Base-by-base conservation (phyloP, 2,888 invertebrate genomes). In the Xestobium rufovillosum region DNA sequence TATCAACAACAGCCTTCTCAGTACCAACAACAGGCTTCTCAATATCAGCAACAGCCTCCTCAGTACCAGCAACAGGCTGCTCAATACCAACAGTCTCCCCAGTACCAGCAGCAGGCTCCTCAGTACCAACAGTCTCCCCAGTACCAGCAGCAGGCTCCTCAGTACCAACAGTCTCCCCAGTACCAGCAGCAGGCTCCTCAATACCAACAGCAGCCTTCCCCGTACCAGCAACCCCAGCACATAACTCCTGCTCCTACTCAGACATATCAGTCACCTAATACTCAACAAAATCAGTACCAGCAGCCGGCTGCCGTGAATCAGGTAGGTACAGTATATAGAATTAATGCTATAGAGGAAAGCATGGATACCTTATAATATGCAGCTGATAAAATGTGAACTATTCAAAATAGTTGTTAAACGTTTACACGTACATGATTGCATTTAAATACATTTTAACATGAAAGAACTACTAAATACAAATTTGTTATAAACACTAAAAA, bases 271-370 rank as follows among this genome's bases (percentile, higher is more conserved):
- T 26, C 31, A 36, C 36, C n/a, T 36, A 44, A 42, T 43, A 45
- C 43, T 51, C 47, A 36, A 37, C 50, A 43, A 38, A 47, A 42
- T 43, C 47, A 44, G 45, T 52, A 53, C 45, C 27, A 23, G 31
- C 26, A 31, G 13, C 31, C 33, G 39, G 44, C 34, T 39, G 37
- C 34, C 19, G 23, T 35, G 11, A 31, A 17, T 17, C 42, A 44
- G 44, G 44, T 44, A 44, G 17, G 32, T 28, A n/a, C n/a, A n/a
- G n/a, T n/a, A n/a, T n/a, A n/a, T n/a, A n/a, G n/a, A n/a, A n/a
- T n/a, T n/a, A n/a, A n/a, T n/a, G n/a, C n/a, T n/a, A n/a, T n/a
- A n/a, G n/a, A n/a, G n/a, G n/a, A n/a, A n/a, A n/a, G n/a, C n/a
- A n/a, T n/a, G n/a, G n/a, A n/a, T n/a, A n/a, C n/a, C n/a, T n/a